Evolutionary conservation across 2,113 vertebrate genomes (phyloP), one percentile per base, ranked within the genome.

Genomic region (Etheostoma spectabile): DNA sequence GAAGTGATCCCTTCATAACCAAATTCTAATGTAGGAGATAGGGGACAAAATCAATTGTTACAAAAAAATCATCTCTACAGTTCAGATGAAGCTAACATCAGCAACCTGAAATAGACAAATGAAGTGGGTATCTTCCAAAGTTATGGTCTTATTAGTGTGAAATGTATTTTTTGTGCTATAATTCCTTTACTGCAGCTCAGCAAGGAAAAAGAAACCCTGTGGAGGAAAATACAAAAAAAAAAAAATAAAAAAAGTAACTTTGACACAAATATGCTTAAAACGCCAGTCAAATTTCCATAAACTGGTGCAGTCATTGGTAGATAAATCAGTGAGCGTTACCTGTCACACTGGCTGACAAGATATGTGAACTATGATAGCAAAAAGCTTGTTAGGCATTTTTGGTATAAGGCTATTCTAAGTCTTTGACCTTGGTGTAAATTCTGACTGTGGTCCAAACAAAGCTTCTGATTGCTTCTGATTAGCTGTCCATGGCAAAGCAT

Each of bases 361-460:
- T 30, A 30, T 38, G 21, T 57, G 27, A 63, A 16, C 30, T 30
- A 51, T 33, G 19, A 62, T 21, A 45, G 21, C 19, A 22, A 24
- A 24, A 24, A 3, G 19, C 19, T 57, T 46, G 11, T 18, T 48
- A 49, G n/a, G 63, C 38, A 24, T 2, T 22, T 14, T 22, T 38
- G 27, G 30, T 65, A 61, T 51, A 35, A 56, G 27, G 38, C 21
- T 71, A 60, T 14, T 65, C 53, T 59, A 38, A 35, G 59, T 46
- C 16, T 78, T 55, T 67, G 61, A 59, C 71, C 71, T 70, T 52
- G 38, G 19, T 62, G 19, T 69, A 57, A 49, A 62, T 57, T 62
- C 38, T 45, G 22, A 70, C 45, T 6, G 6, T 67, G 15, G 56
- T 35, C 38, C 56, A 68, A 68, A 68, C 48, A 73, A 61, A 78